Conservation (phyloP, 2,797 vertebrate genomes). For the Masticophis lateralis region DNA sequence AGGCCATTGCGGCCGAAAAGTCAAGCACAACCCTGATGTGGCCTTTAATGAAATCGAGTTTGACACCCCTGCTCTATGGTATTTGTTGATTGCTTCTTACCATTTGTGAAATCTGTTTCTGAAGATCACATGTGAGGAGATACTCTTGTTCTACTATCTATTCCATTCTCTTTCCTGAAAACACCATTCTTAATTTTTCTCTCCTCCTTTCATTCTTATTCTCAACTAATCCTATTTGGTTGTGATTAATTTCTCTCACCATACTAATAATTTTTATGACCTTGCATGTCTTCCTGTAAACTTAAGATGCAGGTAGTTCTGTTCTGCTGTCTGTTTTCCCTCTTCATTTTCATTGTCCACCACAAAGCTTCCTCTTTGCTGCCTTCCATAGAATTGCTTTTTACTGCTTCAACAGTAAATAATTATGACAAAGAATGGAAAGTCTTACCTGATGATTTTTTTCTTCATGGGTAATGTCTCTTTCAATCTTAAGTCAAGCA, state of each 20-base stretch:
- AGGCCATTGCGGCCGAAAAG: no score
- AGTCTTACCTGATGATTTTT: slow-evolving; percentile 8
- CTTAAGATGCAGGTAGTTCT: neutral
- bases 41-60: no score
- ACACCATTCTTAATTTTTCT: neutral
- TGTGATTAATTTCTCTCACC: neutral
- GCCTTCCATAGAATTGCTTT: neutral
- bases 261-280: no score
- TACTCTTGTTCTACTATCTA: neutral
- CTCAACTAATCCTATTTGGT: neutral
- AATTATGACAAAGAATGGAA: neutral
- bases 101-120: neutral
- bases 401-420: neutral
- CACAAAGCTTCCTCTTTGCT: neutral
- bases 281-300: neutral
- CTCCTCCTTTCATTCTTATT: neutral
- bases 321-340: neutral
- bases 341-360: neutral
- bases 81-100: neutral
- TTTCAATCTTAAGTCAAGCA: neutral
- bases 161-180: neutral
- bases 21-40: no score
- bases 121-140: neutral
- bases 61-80: no score
- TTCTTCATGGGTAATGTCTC: slow-evolving; percentile 1